Evolutionary conservation across 30 jellyfish, hydroid and myxozoan genomes (phyloP), one percentile per base, ranked within the genome.

Genomic region (Euphysa ruthae): DNA sequence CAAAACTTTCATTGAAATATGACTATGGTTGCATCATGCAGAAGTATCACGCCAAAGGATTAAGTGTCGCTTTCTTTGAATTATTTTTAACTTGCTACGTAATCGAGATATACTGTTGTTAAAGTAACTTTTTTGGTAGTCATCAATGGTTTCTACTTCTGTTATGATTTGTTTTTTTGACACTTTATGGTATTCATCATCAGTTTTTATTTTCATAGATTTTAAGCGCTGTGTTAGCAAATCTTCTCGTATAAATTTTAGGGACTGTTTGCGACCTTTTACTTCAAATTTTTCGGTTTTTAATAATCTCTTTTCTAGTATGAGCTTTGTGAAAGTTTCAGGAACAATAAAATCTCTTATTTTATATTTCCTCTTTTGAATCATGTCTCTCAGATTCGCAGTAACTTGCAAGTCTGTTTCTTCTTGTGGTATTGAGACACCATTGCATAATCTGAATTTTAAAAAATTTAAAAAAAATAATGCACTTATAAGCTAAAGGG

Each of bases 1-100:
- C 7, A 22, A 21, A 16, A 56, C 32, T 6, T 35, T 30, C 35
- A 56, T 21, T 30, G 27, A 56, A 32, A 56, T 56, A 43, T 56
- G 70, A 30, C 70, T 56, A n/a, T 56, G 58, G 70, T 56, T 56
- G 43, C 44, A 24, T 21, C 22, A 19, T 19, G 70, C 27, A 16
- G 70, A 56, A 56, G 70, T 30, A 56, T 19, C 70, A 1, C 27
- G 70, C 70, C 56, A 56, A 18, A 56, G 5, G 24, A 21, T 24
- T 18, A 56, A 32, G 27, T 56, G 7, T 19, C 70, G 22, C 27
- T 24, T 56, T 24, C 56, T 22, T 30, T 56, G 43, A 6, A 3
- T 6, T 56, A 19, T 24, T 56, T 56, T 56, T 6, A 56, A 30
- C 55, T 56, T 56, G 13, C 3, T 56, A 19, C 27, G 22, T 43